These are phyloP conservation scores for Mormyrus hasselquistii DNA, from an alignment of 2,797 vertebrate genomes.

Conservation along the genomic window DNA sequence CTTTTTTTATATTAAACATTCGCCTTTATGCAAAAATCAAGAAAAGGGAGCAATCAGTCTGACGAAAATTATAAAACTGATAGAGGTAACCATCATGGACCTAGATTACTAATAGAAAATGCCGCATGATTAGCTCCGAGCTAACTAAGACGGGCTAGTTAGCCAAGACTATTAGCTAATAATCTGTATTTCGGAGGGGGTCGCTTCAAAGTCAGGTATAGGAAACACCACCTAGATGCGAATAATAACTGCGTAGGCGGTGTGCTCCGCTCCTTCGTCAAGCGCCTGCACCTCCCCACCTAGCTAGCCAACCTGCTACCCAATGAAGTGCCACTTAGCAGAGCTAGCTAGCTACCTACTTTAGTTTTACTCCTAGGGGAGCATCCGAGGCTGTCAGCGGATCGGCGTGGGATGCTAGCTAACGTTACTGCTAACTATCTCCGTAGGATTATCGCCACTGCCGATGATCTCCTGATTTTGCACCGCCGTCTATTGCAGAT, in stretches of 20 bases:
- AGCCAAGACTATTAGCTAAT: background rate
- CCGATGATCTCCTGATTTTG: constrained; percentile 4
- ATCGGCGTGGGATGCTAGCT: constrained; percentile 17
- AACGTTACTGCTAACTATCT: background rate
- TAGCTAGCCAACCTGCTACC: constrained; percentile 1
- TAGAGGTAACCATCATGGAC: background rate
- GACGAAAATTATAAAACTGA: background rate
- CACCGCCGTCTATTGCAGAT: background rate
- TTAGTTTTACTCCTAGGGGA: constrained; percentile 17
- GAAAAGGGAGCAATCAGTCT: background rate
- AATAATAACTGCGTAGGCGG: constrained; percentile 17
- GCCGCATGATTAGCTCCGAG: constrained; percentile 11
- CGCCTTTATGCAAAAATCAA: constrained; percentile 8
- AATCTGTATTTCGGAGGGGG: background rate
- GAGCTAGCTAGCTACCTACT: constrained; percentile 8
- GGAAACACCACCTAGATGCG: background rate
- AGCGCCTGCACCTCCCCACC: background rate
- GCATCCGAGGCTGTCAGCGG: background rate
- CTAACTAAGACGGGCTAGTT: constrained; percentile 14
- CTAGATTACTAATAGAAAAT: background rate
- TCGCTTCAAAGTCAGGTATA: constrained; percentile 9
- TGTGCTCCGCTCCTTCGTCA: background rate
- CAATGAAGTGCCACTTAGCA: background rate
- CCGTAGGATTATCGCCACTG: background rate
- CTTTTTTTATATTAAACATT: constrained; percentile 18